Evolutionary conservation across 2,113 vertebrate species (phyloP).

Genomic region (Paramisgurnus dabryanus): DNA sequence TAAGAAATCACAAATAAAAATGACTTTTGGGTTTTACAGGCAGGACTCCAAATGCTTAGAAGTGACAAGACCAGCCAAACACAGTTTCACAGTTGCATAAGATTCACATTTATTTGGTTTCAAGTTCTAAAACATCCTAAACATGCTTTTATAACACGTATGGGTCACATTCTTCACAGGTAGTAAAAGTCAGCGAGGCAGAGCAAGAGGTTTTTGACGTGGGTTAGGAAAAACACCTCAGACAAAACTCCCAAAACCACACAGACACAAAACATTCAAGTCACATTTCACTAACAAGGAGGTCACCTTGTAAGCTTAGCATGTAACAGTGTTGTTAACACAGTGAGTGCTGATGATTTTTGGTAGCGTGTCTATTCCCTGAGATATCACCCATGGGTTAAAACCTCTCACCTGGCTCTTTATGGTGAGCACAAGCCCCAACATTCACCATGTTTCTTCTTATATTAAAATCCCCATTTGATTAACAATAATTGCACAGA

Average conservation of each 20-base stretch:
- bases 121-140: constrained; percentile 95
- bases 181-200: constrained; percentile 90
- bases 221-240: constrained; percentile 62
- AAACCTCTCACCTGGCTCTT: constrained; percentile 37
- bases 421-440: constrained; percentile 46
- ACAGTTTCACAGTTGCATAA: constrained; percentile 78
- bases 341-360: neutral
- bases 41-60: neutral
- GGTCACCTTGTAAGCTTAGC: neutral
- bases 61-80: neutral
- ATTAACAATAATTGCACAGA: constrained; percentile 59
- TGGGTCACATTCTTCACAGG: constrained; percentile 98
- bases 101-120: constrained; percentile 98
- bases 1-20: too few relatives aligned
- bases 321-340: neutral
- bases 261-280: neutral
- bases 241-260: constrained; percentile 20
- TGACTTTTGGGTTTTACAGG: too few relatives aligned
- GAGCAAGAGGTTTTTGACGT: constrained; percentile 72
- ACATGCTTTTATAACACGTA: constrained; percentile 94
- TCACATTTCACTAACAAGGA: too few relatives aligned
- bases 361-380: constrained; percentile 48
- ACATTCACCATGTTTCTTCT: constrained; percentile 55
- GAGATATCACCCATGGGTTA: constrained; percentile 42
- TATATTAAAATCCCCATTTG: constrained; percentile 58